These are phyloP conservation scores for Brotogeris chrysoptera DNA, from an alignment of 2,797 vertebrate genomes.

Conservation along the genomic window DNA sequence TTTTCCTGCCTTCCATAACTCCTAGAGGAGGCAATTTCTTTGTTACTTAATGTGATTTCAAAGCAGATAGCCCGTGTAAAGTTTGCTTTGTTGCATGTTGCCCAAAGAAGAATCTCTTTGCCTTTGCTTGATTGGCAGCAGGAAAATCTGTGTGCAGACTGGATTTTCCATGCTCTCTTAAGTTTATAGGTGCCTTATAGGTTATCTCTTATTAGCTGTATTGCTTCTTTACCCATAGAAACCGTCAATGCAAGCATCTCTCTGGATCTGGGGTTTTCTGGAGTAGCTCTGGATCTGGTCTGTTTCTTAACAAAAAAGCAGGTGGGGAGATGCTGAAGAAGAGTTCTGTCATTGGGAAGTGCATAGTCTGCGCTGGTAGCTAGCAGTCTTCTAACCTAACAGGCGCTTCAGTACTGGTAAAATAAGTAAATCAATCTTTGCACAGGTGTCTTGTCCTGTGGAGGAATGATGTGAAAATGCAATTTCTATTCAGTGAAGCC, in stretches of 20 bases:
- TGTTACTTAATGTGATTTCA: conserved; percentile 4
- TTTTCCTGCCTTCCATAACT: background rate
- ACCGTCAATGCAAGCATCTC: background rate
- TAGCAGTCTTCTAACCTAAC: background rate
- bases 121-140: background rate
- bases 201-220: background rate
- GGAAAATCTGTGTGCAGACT: background rate
- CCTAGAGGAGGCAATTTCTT: background rate
- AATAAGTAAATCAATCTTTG: background rate
- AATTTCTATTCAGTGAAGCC: background rate
- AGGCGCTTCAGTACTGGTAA: background rate
- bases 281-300: background rate
- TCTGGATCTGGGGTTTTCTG: background rate
- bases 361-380: background rate
- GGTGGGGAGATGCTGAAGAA: background rate
- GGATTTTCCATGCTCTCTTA: background rate
- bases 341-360: background rate
- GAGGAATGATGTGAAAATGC: background rate
- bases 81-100: background rate
- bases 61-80: background rate
- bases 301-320: background rate
- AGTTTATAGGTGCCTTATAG: background rate
- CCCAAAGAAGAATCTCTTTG: background rate
- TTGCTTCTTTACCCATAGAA: background rate
- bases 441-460: background rate